Base-by-base conservation (phyloP, 2,797 vertebrate genomes). In the Ciconia nigra region DNA sequence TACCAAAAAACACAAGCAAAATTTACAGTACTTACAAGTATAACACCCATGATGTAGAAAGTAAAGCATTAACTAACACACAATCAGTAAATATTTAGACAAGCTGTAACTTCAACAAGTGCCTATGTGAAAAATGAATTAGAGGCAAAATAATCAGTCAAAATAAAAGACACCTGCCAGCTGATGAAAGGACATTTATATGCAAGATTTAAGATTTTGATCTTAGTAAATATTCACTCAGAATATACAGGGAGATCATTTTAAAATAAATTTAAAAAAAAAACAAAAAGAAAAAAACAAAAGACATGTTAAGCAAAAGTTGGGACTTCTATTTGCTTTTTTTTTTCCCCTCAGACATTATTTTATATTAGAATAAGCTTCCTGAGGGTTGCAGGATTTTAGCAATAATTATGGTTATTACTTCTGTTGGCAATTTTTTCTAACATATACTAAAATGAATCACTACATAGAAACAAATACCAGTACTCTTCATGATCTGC, bases 291-390 rank as follows among this genome's bases (percentile, higher is more conserved):
- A 16, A n/a, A 26, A 24, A 35, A 17, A 1, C 9, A 29, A 47
- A 57, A 71, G 19, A 39, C 8, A 49, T 11, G 11, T 54, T 55
- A 57, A 1, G 8, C n/a, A 55, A 52, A 85, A 79, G 3, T 4
- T 62, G 13, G 12, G 15, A 65, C 13, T 52, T 61, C 13, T 51
- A 21, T 42, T 80, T 62, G 26, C 15, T 7, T 70, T 29, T 4
- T 4, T 4, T 25, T 3, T 1, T 1, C 6, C 5, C 2, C 1
- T 3, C 3, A 54, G 25, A 6, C 13, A 29, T 29, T 71, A 47
- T 35, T 62, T 57, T 39, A 16, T 41, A n/a, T 65, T 51, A 89
- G 8, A 42, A 37, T 51, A 87, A 87, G 16, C 46, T 61, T 71
- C n/a, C n/a, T 31, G 29, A 62, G 4, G 18, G 28, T 41, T 66